A percentile compares a stretch with the other conserved stretches of the same genome.
These are phyloP conservation scores for Trachops cirrhosus DNA, from an alignment of 2,797 vertebrate species.

Conservation along the genomic window DNA sequence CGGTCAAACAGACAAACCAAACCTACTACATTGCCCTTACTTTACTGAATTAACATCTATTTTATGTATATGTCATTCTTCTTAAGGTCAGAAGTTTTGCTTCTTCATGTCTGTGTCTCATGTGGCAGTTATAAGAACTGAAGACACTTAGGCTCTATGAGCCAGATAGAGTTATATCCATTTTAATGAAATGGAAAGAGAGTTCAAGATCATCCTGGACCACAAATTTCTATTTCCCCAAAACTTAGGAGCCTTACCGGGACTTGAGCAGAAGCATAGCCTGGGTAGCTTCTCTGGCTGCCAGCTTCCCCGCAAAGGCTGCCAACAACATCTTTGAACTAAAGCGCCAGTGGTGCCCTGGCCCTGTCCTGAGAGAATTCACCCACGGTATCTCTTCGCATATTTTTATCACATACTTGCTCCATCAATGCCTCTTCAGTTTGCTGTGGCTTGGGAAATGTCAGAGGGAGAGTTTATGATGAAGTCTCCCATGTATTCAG, in stretches of 20 bases:
- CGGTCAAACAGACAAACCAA: background rate
- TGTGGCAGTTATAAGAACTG: background rate
- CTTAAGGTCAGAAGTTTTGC: background rate
- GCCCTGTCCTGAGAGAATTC: slow-evolving; percentile 75
- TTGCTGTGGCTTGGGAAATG: slow-evolving; percentile 74
- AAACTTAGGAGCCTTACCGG: background rate
- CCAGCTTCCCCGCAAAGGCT: slow-evolving; percentile 55
- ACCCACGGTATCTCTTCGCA: slow-evolving; percentile 55
- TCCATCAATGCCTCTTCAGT: slow-evolving; percentile 65
- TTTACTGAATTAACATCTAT: background rate
- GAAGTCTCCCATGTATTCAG: slow-evolving; percentile 35
- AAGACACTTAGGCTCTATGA: background rate
- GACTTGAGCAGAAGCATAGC: background rate
- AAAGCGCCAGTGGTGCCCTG: slow-evolving; percentile 63
- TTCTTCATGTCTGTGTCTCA: background rate
- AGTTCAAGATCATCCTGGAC: slow-evolving; percentile 48
- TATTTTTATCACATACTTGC: slow-evolving; percentile 78
- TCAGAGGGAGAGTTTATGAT: slow-evolving; percentile 45
- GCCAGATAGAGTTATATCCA: slow-evolving; percentile 16
- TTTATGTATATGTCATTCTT: background rate
- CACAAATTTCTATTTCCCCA: background rate
- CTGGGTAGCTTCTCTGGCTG: background rate
- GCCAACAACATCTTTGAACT: slow-evolving; percentile 69
- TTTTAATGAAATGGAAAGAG: slow-evolving; percentile 39
- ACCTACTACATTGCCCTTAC: background rate